phyloP scores from a whole-genome alignment of 2,888 invertebrate species.

The Cryptocheilus praepositus region DNA sequence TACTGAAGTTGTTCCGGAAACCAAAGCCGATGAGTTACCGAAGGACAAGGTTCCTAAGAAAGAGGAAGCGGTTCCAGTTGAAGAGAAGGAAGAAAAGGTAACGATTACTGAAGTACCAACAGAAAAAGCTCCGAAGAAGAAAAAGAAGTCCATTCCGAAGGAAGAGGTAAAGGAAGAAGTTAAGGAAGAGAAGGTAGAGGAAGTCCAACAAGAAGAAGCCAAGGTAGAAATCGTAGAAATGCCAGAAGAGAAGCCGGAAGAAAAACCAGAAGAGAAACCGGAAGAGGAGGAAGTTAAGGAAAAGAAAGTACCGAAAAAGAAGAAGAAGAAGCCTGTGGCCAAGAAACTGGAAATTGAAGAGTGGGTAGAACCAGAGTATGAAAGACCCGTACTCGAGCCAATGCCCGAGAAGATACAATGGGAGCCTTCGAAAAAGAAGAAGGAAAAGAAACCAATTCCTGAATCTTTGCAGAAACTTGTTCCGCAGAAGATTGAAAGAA shows the following conservation, averaged over 20 bases:
- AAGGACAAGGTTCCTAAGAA: conserved; percentile 48
- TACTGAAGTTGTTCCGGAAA: conserved; percentile 57
- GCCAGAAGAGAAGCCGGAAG: conserved; percentile 54
- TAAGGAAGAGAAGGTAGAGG: conserved; percentile 44
- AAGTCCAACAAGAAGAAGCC: conserved; percentile 42
- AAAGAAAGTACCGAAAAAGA: conserved; percentile 71
- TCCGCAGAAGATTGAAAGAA: conserved; percentile 79
- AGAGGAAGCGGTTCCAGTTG: conserved; percentile 51
- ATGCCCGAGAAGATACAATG: conserved; percentile 72
- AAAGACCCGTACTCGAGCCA: conserved; percentile 70
- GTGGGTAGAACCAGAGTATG: conserved; percentile 71
- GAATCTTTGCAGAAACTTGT: conserved; percentile 60
- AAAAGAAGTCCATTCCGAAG: conserved; percentile 35
- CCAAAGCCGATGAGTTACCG: conserved; percentile 49
- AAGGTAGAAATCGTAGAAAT: conserved; percentile 60
- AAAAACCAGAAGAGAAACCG: conserved; percentile 54
- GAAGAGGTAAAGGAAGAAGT: conserved; percentile 62
- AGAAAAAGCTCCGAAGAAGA: conserved; percentile 59
- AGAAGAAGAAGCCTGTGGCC: conserved; percentile 62
- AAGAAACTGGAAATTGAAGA: conserved; percentile 68
- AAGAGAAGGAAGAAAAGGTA: conserved; percentile 37
- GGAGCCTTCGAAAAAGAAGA: conserved; percentile 66
- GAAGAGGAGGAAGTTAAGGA: conserved; percentile 63
- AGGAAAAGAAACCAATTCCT: conserved; percentile 54
- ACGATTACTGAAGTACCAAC: conserved; percentile 70